These are phyloP conservation scores for Ecliptopera silaceata DNA, from an alignment of 2,888 invertebrate species.

Conservation along the genomic window DNA sequence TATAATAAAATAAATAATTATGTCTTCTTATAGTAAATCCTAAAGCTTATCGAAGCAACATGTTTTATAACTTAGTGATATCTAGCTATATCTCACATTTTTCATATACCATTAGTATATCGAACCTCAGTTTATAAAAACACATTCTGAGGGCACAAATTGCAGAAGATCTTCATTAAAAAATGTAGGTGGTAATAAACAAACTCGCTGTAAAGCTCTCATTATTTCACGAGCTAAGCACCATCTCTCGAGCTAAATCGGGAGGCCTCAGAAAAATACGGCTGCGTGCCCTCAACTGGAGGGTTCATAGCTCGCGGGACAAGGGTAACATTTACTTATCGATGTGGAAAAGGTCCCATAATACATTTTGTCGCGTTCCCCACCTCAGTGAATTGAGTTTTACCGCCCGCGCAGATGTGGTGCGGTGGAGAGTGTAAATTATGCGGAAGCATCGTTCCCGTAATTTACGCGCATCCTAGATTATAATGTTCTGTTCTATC, in stretches of 20 bases:
- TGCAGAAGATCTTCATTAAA: no score
- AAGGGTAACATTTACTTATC: constrained; percentile 78
- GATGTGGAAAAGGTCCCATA: constrained; percentile 72
- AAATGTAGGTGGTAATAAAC: not conserved
- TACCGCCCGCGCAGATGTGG: constrained; percentile 57
- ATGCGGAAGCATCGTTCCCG: constrained; percentile 35
- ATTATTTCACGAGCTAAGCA: not conserved
- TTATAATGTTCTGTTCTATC: no score
- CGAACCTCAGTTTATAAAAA: no score
- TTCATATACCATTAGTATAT: no score
- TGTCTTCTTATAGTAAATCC: no score
- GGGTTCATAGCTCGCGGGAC: constrained; percentile 70
- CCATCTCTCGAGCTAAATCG: constrained; percentile 46
- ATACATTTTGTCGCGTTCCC: constrained; percentile 63
- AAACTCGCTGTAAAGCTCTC: not conserved
- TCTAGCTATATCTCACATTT: no score
- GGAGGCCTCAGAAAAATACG: constrained; percentile 54
- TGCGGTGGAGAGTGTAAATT: constrained; percentile 50
- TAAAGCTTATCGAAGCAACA: no score
- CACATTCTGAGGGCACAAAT: no score
- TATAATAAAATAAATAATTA: no score
- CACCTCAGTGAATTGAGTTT: constrained; percentile 56
- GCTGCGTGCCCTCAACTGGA: constrained; percentile 54
- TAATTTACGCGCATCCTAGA: constrained; percentile 1
- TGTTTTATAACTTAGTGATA: no score